Base-by-base conservation (phyloP, 2,797 vertebrate species). In the Etheostoma perlongum region DNA sequence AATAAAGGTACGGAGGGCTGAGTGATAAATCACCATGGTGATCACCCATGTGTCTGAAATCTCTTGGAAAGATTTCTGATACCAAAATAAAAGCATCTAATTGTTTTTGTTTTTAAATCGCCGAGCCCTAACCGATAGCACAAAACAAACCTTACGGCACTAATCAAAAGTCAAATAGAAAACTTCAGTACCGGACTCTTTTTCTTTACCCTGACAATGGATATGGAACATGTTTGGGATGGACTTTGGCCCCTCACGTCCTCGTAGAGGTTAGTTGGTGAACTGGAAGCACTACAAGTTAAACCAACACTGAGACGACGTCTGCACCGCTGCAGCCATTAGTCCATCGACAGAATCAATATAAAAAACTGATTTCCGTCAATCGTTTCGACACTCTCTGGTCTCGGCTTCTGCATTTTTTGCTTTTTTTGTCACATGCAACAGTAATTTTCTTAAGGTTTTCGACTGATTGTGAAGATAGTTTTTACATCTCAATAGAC, bases 221-320 rank as follows among this genome's bases (percentile, higher is more conserved):
- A 53, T 1, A 4, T 14, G 5, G 25, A 46, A 14, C 1, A 21
- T 42, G n/a, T 36, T 11, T 27, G 7, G 21, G 19, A 21, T 7
- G 15, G 13, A 40, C 13, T 48, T 30, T 2, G 6, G 25, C 16
- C 33, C 59, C 4, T 47, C 3, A 2, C 2, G 1, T 55, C 33
- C 14, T 67, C 1, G 0, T 11, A 57, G 18, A 42, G 27, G 46
- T 68, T 0, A n/a, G 36, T 8, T 19, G 40, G 63, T 79, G 21
- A 15, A 68, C 69, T 76, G 62, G 74, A 81, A 85, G 61, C 87
- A 92, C 91, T 90, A 92, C 79, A 81, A 49, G 44, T 40, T 18
- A 73, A 78, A 76, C 25, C 6, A 19, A 49, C 65, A 46, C 64
- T 49, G 69, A 33, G 15, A 9, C 1, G 52, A 40, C 13, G 48